Evolutionary conservation across 1,140 invertebrate species (phyloP), one percentile per base, ranked within the genome.

Genomic region (Caenorhabditis briggsae): DNA sequence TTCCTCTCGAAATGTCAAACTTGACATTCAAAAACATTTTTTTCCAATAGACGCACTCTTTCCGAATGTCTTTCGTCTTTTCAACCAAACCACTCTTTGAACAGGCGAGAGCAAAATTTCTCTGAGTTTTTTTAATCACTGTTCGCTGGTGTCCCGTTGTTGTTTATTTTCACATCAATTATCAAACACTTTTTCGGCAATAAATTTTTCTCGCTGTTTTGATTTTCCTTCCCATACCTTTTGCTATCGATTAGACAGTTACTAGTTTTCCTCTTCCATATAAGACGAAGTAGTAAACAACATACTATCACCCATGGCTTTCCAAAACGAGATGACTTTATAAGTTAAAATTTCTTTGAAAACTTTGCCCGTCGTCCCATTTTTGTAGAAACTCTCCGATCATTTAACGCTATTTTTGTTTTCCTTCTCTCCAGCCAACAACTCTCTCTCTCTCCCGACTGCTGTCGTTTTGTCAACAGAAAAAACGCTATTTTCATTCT

Each of bases 311-410:
- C 33, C 33, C 33, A 3, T 33, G 33, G 33, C 33, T 33, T 33
- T 33, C 33, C 33, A 33, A 33, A 33, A 33, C 33, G 33, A 33
- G 33, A 33, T 33, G 33, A 33, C 33, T 33, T 33, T 33, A 33
- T 33, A 33, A 33, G n/a, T n/a, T n/a, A 33, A 3, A 33, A 3
- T 2, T 33, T 2, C 3, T 33, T 33, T 33, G n/a, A n/a, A 12
- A 78, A 14, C 20, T 78, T 50, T 50, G 70, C 7, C 7, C 46
- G 46, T 16, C 65, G n/a, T 2, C 70, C 70, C 70, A 78, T 78
- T 50, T 50, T 78, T 14, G 25, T 50, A 18, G 53, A 50, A 78
- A 78, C 12, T 78, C 70, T 78, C 70, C 70, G 46, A 78, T 78
- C 33, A 78, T 78, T 78, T 18, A 25, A 53, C 18, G 1, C 33